Base-by-base conservation (phyloP, 2,113 vertebrate genomes). In the Phrynosoma platyrhinos region DNA sequence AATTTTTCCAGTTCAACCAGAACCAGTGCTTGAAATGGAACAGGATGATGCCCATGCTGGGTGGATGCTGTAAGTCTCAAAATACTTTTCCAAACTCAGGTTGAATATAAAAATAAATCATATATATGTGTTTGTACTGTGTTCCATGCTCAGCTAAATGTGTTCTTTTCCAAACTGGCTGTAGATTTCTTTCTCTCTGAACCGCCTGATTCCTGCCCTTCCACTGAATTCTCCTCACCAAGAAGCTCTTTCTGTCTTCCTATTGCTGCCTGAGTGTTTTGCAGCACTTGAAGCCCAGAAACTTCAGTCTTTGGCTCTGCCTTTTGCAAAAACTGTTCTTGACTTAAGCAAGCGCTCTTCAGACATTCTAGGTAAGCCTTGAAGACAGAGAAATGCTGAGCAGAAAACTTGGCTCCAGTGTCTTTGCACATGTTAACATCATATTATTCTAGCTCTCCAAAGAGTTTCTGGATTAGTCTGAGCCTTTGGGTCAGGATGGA, bases 221-320 rank as follows among this genome's bases (percentile, higher is more conserved):
- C 90, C 92, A 2, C 47, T 77, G 72, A 20, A 27, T 88, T 92
- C 95, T 84, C 55, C 62, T 68, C 87, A 94, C 62, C 88, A 80
- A 84, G 95, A 96, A 91, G 94, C 95, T 42, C 52, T 96, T 71
- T 89, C 77, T 55, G 6, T 94, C 76, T 96, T 95, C 81, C 78
- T 96, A 30, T 82, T 96, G 69, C 91, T 96, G 69, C 92, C 94
- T 42, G 94, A 95, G 82, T 95, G 89, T 87, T 89, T 89, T 16
- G 23, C 92, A 53, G 94, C 94, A 74, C 82, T 93, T 25, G 83
- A 90, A 82, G 30, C 12, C 25, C 74, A 42, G 36, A 93, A 88
- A 32, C 87, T 91, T 76, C 13, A 90, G 4, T 75, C 40, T 16
- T 64, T 96, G 64, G 92, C 92, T 78, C 8, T 92, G 30, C 71